Evolutionary conservation across 2,888 invertebrate genomes (phyloP).

Genomic region (Furcula furcula): DNA sequence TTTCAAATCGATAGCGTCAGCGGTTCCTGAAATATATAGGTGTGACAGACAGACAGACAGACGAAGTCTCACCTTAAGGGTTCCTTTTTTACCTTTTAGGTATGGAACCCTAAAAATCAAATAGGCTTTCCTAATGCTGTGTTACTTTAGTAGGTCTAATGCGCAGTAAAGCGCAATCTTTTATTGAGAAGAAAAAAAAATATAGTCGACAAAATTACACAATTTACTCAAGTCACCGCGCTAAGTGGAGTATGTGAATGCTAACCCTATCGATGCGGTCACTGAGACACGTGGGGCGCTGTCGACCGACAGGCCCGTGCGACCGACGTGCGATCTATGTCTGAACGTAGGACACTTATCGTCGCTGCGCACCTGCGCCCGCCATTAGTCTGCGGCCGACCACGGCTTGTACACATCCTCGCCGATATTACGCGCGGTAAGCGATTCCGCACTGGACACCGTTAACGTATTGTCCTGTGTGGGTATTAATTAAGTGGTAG

Average conservation of each 20-base stretch:
- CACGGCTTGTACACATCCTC: slow-evolving; percentile 1
- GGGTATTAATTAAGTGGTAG: slow-evolving; percentile 10
- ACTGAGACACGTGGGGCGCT: not conserved
- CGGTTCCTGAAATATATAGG: too few relatives aligned
- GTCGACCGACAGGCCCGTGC: not conserved
- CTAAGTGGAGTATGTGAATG: not conserved
- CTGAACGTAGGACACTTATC: slow-evolving; percentile 7
- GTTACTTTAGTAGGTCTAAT: too few relatives aligned
- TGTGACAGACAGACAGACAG: too few relatives aligned
- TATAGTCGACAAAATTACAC: too few relatives aligned
- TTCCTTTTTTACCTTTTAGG: too few relatives aligned
- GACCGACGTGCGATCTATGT: not conserved
- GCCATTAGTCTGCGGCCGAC: slow-evolving; percentile 6
- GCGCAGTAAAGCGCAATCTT: too few relatives aligned
- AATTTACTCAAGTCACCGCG: slow-evolving; percentile 1
- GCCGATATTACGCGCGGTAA: not conserved
- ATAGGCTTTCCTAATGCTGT: too few relatives aligned
- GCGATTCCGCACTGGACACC: not conserved
- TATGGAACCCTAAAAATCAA: too few relatives aligned
- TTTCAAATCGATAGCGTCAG: too few relatives aligned
- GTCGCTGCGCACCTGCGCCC: slow-evolving; percentile 4
- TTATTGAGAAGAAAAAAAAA: too few relatives aligned
- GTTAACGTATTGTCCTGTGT: slow-evolving; percentile 1
- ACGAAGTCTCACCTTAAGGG: too few relatives aligned
- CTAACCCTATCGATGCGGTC: not conserved